Percentiles rank a stretch among this genome's conserved stretches.
phyloP scores from a whole-genome alignment of 1,140 invertebrate genomes.

The Stegodyphus dumicola region DNA sequence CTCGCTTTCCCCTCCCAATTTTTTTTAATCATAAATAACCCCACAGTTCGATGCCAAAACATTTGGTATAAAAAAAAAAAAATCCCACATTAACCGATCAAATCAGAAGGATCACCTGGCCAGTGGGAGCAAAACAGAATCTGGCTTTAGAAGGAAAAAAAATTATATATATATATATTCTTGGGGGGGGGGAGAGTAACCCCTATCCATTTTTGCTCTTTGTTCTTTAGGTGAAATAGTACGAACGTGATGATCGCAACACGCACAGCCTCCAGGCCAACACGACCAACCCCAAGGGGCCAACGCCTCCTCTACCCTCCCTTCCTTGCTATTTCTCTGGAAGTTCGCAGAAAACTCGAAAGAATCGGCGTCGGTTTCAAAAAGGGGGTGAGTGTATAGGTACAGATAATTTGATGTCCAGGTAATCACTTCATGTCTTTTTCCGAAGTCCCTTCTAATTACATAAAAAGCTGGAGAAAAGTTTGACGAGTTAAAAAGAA shows the following conservation, averaged over 20 bases:
- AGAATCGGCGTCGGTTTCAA: not conserved
- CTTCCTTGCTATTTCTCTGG: not conserved
- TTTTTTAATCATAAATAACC: slow-evolving; percentile 7
- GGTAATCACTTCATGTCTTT: slow-evolving; percentile 24
- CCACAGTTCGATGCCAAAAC: not conserved
- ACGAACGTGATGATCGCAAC: slow-evolving; percentile 44
- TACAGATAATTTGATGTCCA: slow-evolving; percentile 31
- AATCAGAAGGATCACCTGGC: slow-evolving; percentile 46
- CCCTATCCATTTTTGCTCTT: not conserved
- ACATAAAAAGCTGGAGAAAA: not conserved
- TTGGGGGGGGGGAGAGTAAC: not conserved
- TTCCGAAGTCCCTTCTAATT: not conserved
- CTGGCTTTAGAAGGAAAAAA: not conserved
- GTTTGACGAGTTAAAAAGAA: not conserved
- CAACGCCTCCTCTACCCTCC: not conserved
- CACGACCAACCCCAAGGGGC: slow-evolving; percentile 11
- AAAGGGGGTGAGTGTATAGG: not conserved
- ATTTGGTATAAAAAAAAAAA: not conserved
- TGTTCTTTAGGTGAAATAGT: slow-evolving; percentile 28
- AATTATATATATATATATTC: not conserved
- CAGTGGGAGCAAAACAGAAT: not conserved
- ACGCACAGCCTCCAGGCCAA: slow-evolving; percentile 31
- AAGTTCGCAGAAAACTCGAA: slow-evolving; percentile 15
- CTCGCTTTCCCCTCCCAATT: no score
- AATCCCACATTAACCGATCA: slow-evolving; percentile 1